Conservation (phyloP, 2,113 vertebrate genomes). For the Eira barbara region DNA sequence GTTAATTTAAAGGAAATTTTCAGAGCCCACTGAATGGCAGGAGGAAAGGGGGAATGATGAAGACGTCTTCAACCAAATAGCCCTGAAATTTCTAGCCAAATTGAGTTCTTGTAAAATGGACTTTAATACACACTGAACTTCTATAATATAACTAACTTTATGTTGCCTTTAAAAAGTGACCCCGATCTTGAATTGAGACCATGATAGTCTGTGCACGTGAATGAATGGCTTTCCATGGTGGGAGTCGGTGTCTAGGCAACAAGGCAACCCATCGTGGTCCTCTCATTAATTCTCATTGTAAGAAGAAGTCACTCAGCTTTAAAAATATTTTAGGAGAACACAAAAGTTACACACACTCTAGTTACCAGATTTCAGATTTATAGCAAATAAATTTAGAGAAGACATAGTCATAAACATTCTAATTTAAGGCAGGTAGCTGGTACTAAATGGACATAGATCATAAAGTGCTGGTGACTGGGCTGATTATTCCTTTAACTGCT, state of each 20-base stretch:
- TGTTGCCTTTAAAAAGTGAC: background rate
- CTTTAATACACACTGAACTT: background rate
- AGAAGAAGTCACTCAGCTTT: background rate
- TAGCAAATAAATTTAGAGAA: background rate
- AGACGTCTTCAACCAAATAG: background rate
- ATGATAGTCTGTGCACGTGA: background rate
- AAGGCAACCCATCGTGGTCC: background rate
- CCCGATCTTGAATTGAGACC: background rate
- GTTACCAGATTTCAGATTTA: slow-evolving; percentile 35
- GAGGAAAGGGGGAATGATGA: background rate
- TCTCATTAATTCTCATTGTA: background rate
- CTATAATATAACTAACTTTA: background rate
- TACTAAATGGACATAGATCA: background rate
- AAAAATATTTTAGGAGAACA: background rate
- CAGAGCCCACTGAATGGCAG: background rate
- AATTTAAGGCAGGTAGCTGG: background rate
- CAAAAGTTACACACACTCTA: background rate
- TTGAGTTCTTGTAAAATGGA: background rate
- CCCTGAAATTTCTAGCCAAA: background rate
- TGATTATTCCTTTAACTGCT: background rate
- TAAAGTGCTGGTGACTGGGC: background rate
- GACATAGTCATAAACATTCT: slow-evolving; percentile 31
- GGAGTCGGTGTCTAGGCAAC: background rate
- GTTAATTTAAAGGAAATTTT: slow-evolving; percentile 1
- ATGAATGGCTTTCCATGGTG: background rate